Evolutionary conservation across 2,797 vertebrate genomes (phyloP).

Genomic region (Pseudocheirus occidentalis): DNA sequence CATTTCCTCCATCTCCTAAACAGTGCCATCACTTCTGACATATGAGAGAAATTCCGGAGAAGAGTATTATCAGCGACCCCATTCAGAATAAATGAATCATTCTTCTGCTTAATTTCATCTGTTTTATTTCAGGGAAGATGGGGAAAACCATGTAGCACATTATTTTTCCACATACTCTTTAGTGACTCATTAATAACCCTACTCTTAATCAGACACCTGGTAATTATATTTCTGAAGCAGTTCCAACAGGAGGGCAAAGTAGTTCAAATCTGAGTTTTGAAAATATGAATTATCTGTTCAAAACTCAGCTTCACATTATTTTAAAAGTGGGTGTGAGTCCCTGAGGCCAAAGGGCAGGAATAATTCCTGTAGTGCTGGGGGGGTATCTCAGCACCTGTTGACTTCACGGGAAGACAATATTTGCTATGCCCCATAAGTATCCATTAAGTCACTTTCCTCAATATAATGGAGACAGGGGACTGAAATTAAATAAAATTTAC

Average conservation of each 20-base stretch:
- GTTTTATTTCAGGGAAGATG: conserved; percentile 8
- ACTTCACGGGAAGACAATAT: conserved; percentile 29
- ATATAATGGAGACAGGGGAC: not conserved
- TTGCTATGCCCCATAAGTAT: not conserved
- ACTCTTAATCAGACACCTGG: conserved; percentile 45
- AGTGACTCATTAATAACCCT: conserved; percentile 53
- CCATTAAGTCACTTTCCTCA: not conserved
- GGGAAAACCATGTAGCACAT: conserved; percentile 2
- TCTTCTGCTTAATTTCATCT: conserved; percentile 33
- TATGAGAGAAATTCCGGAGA: not conserved
- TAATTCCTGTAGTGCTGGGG: conserved; percentile 16
- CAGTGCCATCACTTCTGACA: not conserved
- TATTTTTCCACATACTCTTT: conserved; percentile 57
- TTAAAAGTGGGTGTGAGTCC: not conserved
- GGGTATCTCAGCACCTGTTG: conserved; percentile 8
- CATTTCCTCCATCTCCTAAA: conserved; percentile 20
- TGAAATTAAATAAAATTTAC: not conserved
- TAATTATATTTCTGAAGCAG: conserved; percentile 66
- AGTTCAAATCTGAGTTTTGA: conserved; percentile 57
- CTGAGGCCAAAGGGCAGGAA: not conserved
- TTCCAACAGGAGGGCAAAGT: conserved; percentile 50
- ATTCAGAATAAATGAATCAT: conserved; percentile 43
- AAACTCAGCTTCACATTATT: conserved; percentile 28
- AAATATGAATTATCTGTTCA: conserved; percentile 36
- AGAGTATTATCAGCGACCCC: not conserved